Evolutionary conservation across 2,113 vertebrate species (phyloP).

Genomic region (Bathybates hornii): DNA sequence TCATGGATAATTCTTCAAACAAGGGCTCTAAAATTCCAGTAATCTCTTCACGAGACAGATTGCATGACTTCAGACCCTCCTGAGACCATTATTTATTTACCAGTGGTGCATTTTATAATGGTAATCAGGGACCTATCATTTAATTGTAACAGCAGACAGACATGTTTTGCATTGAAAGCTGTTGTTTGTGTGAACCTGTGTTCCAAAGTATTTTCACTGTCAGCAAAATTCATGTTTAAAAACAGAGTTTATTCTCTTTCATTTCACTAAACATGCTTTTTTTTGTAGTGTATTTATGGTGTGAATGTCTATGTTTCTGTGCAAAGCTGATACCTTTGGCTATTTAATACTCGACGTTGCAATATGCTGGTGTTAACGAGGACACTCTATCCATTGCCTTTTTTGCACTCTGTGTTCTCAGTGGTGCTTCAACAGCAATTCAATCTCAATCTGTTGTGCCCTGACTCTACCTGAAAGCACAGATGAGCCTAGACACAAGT

Average conservation of each 20-base stretch:
- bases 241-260: not conserved
- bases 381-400: not conserved
- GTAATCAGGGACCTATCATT: not conserved
- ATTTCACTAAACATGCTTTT: not conserved
- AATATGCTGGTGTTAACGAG: constrained; percentile 15
- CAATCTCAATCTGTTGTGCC: constrained; percentile 1
- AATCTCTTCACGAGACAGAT: not conserved
- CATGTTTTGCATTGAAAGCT: not conserved
- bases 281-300: not conserved
- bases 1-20: not conserved
- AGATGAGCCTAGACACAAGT: constrained; percentile 31
- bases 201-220: not conserved
- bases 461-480: constrained; percentile 23
- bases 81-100: not conserved
- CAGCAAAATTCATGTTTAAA: not conserved
- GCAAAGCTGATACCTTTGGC: not conserved
- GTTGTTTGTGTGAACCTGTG: not conserved
- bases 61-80: not conserved
- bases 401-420: not conserved
- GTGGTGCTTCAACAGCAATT: constrained; percentile 20
- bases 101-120: not conserved
- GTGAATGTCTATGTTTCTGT: not conserved
- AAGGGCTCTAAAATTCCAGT: not conserved
- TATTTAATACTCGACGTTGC: not conserved
- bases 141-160: not conserved